Conservation (phyloP, 2,797 vertebrate species). For the Cryptoblepharus egeriae region DNA sequence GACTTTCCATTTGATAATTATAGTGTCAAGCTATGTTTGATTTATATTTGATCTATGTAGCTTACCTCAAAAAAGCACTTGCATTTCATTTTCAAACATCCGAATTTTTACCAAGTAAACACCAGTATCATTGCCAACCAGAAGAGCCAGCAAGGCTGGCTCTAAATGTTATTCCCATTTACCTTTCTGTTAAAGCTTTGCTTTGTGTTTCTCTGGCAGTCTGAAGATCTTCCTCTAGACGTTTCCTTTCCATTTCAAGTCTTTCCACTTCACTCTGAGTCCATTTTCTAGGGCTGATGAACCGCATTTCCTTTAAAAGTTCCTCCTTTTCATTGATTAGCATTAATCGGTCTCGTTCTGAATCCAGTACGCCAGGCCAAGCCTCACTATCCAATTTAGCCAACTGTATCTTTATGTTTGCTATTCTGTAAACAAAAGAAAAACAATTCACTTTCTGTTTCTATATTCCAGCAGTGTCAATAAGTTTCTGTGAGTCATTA, state of each 20-base stretch:
- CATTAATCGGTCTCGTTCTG: conserved; percentile 92
- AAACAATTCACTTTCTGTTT: not conserved
- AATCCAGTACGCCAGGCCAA: conserved; percentile 95
- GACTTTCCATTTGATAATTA: not conserved
- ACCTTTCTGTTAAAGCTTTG: conserved; percentile 96
- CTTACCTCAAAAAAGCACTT: not conserved
- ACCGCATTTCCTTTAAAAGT: conserved; percentile 95
- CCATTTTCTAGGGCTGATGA: conserved; percentile 86
- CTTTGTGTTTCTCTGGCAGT: conserved; percentile 93
- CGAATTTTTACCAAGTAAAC: not conserved
- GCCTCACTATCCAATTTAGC: conserved; percentile 95
- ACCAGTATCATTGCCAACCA: too few relatives aligned
- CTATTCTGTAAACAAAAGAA: conserved; percentile 80
- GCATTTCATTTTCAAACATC: not conserved
- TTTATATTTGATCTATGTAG: not conserved
- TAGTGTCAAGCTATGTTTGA: not conserved
- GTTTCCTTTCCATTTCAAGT: conserved; percentile 88
- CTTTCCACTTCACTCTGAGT: conserved; percentile 88
- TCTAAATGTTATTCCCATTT: not conserved
- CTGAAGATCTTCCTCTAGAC: conserved; percentile 92
- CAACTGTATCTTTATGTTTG: conserved; percentile 95
- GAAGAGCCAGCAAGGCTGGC: too few relatives aligned
- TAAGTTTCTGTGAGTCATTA: not conserved
- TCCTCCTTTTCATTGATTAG: conserved; percentile 98
- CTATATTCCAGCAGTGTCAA: not conserved